A percentile compares a stretch with the other conserved stretches of the same genome.
These are phyloP conservation scores for Hydrochoerus hydrochaeris DNA, from an alignment of 2,113 vertebrate genomes.

Conservation along the genomic window DNA sequence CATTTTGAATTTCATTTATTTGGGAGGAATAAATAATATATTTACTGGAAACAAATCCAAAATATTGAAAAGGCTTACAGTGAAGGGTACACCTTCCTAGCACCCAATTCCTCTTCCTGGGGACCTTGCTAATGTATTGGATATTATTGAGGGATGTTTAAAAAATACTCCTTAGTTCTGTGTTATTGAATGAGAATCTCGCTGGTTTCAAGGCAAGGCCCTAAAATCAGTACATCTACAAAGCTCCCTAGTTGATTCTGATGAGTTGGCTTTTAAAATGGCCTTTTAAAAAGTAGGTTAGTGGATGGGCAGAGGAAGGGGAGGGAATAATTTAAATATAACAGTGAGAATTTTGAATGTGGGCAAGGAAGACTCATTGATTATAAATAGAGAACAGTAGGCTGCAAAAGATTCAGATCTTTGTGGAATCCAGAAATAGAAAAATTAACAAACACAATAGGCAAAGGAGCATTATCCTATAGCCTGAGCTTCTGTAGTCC, in stretches of 20 bases:
- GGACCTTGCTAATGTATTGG: not conserved
- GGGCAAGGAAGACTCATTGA: not conserved
- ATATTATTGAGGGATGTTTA: not conserved
- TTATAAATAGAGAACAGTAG: not conserved
- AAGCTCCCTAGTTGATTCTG: not conserved
- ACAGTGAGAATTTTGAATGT: not conserved
- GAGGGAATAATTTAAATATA: not conserved
- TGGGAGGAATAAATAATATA: conserved; percentile 29
- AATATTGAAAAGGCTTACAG: not conserved
- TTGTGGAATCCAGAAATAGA: not conserved
- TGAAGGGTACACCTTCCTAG: not conserved
- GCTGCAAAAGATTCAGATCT: not conserved
- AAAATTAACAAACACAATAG: not conserved
- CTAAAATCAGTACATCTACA: not conserved
- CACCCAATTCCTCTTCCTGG: not conserved
- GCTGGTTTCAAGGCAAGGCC: not conserved
- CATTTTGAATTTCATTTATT: conserved; percentile 47
- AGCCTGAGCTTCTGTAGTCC: not conserved
- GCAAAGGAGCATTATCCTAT: not conserved
- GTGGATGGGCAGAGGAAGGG: not conserved
- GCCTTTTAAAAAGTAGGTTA: not conserved
- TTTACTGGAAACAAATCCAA: not conserved
- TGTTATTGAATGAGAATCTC: not conserved
- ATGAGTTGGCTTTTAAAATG: not conserved
- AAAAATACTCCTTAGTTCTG: not conserved